A percentile compares a stretch with the other conserved stretches of the same genome.
These are phyloP conservation scores for Phymatocera aterrima DNA, from an alignment of 2,888 invertebrate species.

Conservation along the genomic window DNA sequence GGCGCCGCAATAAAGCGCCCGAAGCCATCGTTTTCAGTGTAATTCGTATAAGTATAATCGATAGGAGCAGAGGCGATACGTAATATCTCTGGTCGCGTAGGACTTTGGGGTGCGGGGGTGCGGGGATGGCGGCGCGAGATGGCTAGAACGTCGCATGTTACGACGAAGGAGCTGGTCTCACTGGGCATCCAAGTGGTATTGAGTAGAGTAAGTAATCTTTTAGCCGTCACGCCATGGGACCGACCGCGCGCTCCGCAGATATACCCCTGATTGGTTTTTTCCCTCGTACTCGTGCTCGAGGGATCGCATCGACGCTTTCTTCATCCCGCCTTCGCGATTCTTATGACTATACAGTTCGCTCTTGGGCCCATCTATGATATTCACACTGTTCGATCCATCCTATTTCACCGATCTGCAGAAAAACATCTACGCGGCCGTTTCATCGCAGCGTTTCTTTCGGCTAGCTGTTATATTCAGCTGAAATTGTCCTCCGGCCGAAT, in stretches of 20 bases:
- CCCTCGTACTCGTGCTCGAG: slow-evolving; percentile 58
- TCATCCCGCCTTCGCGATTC: slow-evolving; percentile 42
- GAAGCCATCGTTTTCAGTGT: slow-evolving; percentile 1
- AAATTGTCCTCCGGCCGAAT: too few species aligned
- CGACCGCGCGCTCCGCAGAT: slow-evolving; percentile 55
- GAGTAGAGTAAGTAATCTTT: slow-evolving; percentile 71
- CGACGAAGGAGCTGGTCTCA: slow-evolving; percentile 42
- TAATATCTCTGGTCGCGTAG: slow-evolving; percentile 24
- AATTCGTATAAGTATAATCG: slow-evolving; percentile 35
- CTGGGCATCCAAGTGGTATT: slow-evolving; percentile 59
- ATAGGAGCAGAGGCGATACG: slow-evolving; percentile 30
- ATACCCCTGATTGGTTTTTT: slow-evolving; percentile 68
- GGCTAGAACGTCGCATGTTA: slow-evolving; percentile 29
- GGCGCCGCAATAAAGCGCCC: background rate
- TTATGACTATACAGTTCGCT: slow-evolving; percentile 26
- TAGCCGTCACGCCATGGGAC: slow-evolving; percentile 69
- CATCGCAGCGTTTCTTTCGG: background rate
- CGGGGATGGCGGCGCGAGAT: background rate
- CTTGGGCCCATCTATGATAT: slow-evolving; percentile 4
- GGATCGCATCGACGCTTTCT: slow-evolving; percentile 40
- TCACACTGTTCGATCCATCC: slow-evolving; percentile 17
- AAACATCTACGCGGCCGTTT: background rate
- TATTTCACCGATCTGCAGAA: background rate
- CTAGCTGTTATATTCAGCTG: too few species aligned
- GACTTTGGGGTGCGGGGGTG: slow-evolving; percentile 4